Conservation (phyloP, 2,888 invertebrate genomes). For the Melieria picta region DNA sequence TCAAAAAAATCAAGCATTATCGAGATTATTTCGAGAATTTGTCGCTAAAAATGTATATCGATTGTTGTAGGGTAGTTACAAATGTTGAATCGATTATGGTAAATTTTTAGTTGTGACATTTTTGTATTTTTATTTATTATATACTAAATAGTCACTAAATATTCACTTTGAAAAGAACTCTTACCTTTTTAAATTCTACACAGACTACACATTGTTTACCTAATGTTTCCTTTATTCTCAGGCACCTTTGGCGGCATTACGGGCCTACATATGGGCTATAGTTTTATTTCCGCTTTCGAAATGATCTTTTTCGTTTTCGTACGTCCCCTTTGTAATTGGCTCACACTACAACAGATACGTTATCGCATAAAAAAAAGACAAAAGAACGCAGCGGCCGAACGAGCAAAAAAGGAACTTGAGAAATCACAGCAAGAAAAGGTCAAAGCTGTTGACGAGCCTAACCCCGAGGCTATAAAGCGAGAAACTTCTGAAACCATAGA, state of each 20-base stretch:
- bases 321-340: conserved; percentile 58
- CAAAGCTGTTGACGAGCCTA: no score
- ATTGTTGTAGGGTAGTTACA: no score
- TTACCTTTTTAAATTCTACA: conserved; percentile 11
- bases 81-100: no score
- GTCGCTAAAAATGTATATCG: no score
- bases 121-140: no score
- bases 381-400: conserved; percentile 32
- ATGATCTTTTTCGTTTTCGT: conserved; percentile 66
- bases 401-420: conserved; percentile 16
- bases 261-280: conserved; percentile 76
- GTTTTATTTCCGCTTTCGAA: conserved; percentile 75
- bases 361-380: conserved; percentile 47
- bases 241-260: conserved; percentile 77
- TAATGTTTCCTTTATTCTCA: conserved; percentile 60
- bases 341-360: conserved; percentile 51
- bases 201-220: neutral
- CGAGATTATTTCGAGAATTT: no score
- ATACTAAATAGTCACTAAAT: no score
- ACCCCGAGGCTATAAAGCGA: no score
- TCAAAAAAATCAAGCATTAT: no score
- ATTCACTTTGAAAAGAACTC: neutral
- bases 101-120: no score
- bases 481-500: no score
- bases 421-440: no score